Percentiles rank a stretch among this genome's conserved stretches.
Evolutionary conservation across 2,113 vertebrate genomes (phyloP).

Genomic region (Otis tarda): DNA sequence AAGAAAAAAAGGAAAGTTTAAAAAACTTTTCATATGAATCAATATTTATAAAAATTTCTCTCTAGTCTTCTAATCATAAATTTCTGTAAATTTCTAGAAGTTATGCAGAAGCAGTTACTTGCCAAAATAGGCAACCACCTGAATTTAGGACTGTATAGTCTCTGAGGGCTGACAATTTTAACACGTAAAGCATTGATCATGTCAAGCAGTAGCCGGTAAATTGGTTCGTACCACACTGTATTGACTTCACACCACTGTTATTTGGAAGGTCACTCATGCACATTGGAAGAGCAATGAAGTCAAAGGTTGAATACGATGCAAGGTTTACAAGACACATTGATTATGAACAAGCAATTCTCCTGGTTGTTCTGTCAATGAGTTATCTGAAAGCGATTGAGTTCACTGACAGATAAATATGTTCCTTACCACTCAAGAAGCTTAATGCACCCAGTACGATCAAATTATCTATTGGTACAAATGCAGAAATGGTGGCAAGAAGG

Average conservation of each 20-base stretch:
- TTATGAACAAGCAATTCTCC: background rate
- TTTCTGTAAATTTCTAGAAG: background rate
- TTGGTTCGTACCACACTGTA: background rate
- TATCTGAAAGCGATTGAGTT: background rate
- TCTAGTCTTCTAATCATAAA: background rate
- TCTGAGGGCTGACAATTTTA: background rate
- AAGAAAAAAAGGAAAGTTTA: background rate
- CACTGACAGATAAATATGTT: background rate
- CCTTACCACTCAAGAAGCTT: background rate
- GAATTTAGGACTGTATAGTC: background rate
- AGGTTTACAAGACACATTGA: background rate
- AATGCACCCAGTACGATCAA: too few species aligned
- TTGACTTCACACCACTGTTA: background rate
- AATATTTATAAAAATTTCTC: background rate
- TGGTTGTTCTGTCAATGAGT: background rate
- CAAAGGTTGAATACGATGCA: background rate
- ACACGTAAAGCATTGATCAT: rapidly evolving
- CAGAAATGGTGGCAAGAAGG: background rate
- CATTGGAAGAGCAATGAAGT: background rate
- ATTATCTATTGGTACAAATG: background rate
- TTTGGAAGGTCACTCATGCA: background rate
- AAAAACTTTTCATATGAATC: background rate
- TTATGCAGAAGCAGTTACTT: background rate
- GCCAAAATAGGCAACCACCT: background rate
- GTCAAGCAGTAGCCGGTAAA: background rate